These are phyloP conservation scores for Naso thynnoides DNA, from an alignment of 2,797 vertebrate species.

Conservation along the genomic window DNA sequence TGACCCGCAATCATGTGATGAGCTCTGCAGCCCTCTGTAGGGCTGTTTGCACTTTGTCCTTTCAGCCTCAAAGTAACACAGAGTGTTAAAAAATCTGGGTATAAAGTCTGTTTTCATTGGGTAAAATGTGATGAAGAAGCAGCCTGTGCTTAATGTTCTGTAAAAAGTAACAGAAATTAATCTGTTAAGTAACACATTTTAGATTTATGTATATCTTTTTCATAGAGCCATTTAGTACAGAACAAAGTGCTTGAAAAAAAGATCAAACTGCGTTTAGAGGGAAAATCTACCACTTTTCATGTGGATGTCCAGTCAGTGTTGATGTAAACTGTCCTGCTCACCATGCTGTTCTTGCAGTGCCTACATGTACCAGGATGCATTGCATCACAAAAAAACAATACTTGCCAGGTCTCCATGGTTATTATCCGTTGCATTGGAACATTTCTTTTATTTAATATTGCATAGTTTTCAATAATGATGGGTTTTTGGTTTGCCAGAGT, in stretches of 20 bases:
- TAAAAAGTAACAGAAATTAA: not conserved
- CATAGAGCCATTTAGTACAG: not conserved
- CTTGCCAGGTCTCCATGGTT: too few species aligned
- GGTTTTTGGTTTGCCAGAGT: too few species aligned
- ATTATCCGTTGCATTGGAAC: too few species aligned
- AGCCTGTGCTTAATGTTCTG: not conserved
- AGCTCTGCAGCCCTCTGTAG: not conserved
- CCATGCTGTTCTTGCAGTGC: too few species aligned
- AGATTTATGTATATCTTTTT: not conserved
- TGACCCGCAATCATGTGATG: slow-evolving; percentile 38
- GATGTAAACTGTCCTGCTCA: too few species aligned
- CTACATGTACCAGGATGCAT: too few species aligned
- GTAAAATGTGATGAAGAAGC: slow-evolving; percentile 4
- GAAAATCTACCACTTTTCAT: too few species aligned
- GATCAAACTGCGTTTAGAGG: too few species aligned
- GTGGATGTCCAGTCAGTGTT: too few species aligned
- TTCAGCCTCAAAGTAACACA: slow-evolving; percentile 1
- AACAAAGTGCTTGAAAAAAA: not conserved
- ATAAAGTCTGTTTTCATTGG: not conserved
- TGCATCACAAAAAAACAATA: too few species aligned
- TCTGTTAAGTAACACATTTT: not conserved
- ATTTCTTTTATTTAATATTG: too few species aligned
- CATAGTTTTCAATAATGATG: too few species aligned
- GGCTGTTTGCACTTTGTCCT: slow-evolving; percentile 28
- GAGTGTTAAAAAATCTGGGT: not conserved